phyloP scores from a whole-genome alignment of 1,140 invertebrate species.

The Riptortus pedestris region DNA sequence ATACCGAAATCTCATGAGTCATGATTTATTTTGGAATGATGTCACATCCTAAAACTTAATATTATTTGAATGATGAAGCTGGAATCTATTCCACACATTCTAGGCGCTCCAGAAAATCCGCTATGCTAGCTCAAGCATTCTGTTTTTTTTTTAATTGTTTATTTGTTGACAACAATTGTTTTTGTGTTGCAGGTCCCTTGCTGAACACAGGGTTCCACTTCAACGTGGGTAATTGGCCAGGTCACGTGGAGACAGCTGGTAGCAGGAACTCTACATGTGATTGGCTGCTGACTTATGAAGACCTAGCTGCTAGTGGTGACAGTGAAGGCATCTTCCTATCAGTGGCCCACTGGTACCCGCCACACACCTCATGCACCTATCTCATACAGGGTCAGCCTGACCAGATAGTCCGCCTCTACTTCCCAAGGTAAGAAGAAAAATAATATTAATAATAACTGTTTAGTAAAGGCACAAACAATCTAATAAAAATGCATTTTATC shows the following conservation, averaged over 20 bases:
- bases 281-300: constrained; percentile 72
- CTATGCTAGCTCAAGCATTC: too few relatives aligned
- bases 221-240: constrained; percentile 85
- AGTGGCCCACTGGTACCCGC: constrained; percentile 84
- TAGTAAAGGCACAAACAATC: too few relatives aligned
- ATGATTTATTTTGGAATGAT: too few relatives aligned
- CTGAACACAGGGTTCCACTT: constrained; percentile 87
- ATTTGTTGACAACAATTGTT: too few relatives aligned
- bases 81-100: too few relatives aligned
- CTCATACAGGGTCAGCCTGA: constrained; percentile 70
- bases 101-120: too few relatives aligned
- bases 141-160: too few relatives aligned
- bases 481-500: too few relatives aligned
- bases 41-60: too few relatives aligned
- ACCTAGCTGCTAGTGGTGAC: constrained; percentile 58
- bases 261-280: constrained; percentile 71
- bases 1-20: too few relatives aligned
- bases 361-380: constrained; percentile 81
- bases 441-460: too few relatives aligned
- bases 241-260: constrained; percentile 75
- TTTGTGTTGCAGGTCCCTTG: constrained; percentile 51
- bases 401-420: constrained; percentile 76
- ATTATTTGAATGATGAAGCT: too few relatives aligned
- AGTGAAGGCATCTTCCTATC: constrained; percentile 79
- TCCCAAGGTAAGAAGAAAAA: constrained; percentile 56